Evolutionary conservation across 2,888 invertebrate genomes (phyloP).

Genomic region (Anthoptus insignis): DNA sequence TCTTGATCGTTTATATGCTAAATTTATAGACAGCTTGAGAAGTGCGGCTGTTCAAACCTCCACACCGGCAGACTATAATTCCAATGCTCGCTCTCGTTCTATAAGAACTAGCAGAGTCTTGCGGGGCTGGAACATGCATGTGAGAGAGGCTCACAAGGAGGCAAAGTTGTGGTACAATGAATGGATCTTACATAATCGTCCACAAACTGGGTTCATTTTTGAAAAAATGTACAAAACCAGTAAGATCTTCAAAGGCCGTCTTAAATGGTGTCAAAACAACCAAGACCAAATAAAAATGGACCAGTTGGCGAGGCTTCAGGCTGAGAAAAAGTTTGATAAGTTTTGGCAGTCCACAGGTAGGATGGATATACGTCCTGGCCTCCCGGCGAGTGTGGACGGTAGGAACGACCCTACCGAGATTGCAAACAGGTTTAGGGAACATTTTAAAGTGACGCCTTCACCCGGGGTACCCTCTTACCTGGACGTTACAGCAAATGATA

Average conservation of each 20-base stretch:
- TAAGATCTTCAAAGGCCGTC: slow-evolving; percentile 37
- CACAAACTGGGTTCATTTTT: not conserved
- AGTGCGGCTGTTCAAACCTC: not conserved
- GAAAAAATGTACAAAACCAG: not conserved
- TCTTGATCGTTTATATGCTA: not conserved
- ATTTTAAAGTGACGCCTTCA: not conserved
- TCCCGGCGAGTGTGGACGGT: no score
- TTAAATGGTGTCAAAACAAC: slow-evolving; percentile 11
- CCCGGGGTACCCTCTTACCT: not conserved
- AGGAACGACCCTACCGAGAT: not conserved
- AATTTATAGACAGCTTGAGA: not conserved
- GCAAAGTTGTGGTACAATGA: not conserved
- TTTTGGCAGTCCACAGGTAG: not conserved
- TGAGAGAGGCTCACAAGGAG: not conserved
- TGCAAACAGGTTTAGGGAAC: not conserved
- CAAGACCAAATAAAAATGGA: not conserved
- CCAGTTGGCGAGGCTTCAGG: not conserved
- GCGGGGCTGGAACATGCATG: not conserved
- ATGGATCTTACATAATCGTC: not conserved
- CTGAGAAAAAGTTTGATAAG: not conserved
- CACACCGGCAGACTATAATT: not conserved
- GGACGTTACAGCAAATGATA: not conserved
- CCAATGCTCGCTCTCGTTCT: not conserved
- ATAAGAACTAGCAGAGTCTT: not conserved
- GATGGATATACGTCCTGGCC: not conserved